Base-by-base conservation (phyloP, 1,140 invertebrate genomes). In the Bemisia tabaci region DNA sequence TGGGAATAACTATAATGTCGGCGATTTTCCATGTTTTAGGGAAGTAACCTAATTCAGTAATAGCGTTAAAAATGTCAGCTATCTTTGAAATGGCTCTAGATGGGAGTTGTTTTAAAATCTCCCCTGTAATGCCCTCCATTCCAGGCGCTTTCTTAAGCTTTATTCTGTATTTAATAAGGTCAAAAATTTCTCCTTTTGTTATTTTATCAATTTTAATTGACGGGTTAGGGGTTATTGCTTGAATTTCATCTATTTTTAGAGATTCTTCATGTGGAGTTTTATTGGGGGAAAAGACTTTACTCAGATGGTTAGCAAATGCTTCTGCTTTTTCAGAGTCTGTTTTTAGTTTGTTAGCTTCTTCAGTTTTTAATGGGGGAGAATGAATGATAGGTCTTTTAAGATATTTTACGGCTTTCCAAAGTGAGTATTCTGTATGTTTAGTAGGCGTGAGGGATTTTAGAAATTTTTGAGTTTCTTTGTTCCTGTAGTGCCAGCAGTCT, bases 21-120 rank as follows among this genome's bases (percentile, higher is more conserved):
- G 75, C 72, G 22, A 70, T 60, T 68, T 77, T 73, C 73, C 74
- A 77, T 17, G 71, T 68, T 9, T 62, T 27, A 1, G 77, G 66
- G 17, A 67, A 63, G 27, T 70, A 64, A 24, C 60, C 9, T 5
- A 62, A 59, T 62, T 67, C 2, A 11, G 70, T 24, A 1, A 59
- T 59, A 62, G 64, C 66, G 58, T 71, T 70, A 60, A 68, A 68
- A 1, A 71, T 22, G 21, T 68, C 58, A 1, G 59, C 59, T 12
- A 69, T 26, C n/a, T 27, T 24, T 22, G 26, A 62, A 24, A 66
- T 22, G 22, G 65, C 22, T 9, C 65, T 23, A 63, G 27, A 23
- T 2, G 65, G 26, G 23, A 60, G 23, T 2, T 1, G 48, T 25
- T 26, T 66, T 1, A 60, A 25, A n/a, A 66, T 39, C 26, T 66